Conservation (phyloP, 2,797 vertebrate genomes). For the Merluccius polli region DNA sequence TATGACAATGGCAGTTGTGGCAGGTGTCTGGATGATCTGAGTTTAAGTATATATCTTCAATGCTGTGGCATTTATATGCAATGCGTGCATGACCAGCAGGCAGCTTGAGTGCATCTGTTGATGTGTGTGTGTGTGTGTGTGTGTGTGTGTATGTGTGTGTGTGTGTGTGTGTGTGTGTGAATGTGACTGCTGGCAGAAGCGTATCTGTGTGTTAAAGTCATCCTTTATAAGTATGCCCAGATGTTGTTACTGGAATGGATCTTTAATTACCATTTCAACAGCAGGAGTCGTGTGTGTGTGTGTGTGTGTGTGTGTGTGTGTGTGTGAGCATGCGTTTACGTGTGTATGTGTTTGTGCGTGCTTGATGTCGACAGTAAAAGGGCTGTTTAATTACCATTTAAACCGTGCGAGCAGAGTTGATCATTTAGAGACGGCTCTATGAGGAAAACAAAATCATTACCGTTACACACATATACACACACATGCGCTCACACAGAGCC, state of each 20-base stretch:
- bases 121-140: slow-evolving; percentile 18
- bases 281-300: slow-evolving; percentile 76
- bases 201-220: slow-evolving; percentile 50
- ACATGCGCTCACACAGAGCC: slow-evolving; percentile 17
- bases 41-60: slow-evolving; percentile 3
- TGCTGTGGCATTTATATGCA: slow-evolving; percentile 3
- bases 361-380: slow-evolving; percentile 89
- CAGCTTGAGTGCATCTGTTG: slow-evolving; percentile 6
- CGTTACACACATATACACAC: slow-evolving; percentile 25
- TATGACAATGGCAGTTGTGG: slow-evolving; percentile 15
- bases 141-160: slow-evolving; percentile 27
- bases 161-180: slow-evolving; percentile 6
- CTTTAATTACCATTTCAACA: slow-evolving; percentile 99
- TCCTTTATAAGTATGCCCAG: slow-evolving; percentile 75
- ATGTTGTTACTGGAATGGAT: slow-evolving; percentile 96
- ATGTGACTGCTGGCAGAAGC: slow-evolving; percentile 16
- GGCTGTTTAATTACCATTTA: slow-evolving; percentile 98
- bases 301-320: slow-evolving; percentile 19
- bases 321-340: slow-evolving; percentile 15
- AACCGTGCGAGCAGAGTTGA: slow-evolving; percentile 96
- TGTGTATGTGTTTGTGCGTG: slow-evolving; percentile 20
- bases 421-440: slow-evolving; percentile 90
- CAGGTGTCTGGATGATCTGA: slow-evolving; percentile 11
- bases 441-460: slow-evolving; percentile 92
- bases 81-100: background rate